Evolutionary conservation across 1,140 invertebrate species (phyloP).

Genomic region (Aplysia californica): DNA sequence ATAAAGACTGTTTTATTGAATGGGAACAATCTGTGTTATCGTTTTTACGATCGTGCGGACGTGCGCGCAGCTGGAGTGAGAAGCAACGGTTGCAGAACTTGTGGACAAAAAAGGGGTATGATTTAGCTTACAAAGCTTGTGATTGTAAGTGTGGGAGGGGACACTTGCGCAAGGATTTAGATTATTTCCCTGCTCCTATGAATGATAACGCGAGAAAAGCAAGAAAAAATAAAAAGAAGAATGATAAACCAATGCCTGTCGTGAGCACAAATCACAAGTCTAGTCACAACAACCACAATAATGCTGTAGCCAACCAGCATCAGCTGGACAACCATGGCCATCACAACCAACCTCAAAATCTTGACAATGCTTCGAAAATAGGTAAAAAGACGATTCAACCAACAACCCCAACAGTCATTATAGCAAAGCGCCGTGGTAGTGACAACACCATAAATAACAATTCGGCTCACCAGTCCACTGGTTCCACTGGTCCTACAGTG

Average conservation of each 20-base stretch:
- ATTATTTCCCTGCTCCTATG: slow-evolving; percentile 79
- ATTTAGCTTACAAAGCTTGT: slow-evolving; percentile 89
- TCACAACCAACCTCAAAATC: slow-evolving; percentile 2
- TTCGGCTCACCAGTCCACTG: neutral
- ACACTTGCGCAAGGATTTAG: slow-evolving; percentile 92
- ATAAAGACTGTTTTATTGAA: slow-evolving; percentile 92
- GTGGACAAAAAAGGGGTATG: slow-evolving; percentile 98
- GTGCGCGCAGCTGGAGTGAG: slow-evolving; percentile 93
- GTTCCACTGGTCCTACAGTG: neutral
- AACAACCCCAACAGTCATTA: neutral
- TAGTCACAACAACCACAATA: slow-evolving; percentile 29
- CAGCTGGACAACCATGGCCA: slow-evolving; percentile 26
- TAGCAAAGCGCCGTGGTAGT: slow-evolving; percentile 27
- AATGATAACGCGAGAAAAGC: slow-evolving; percentile 62
- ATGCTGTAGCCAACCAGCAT: neutral
- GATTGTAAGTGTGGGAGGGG: slow-evolving; percentile 84
- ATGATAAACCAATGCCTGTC: slow-evolving; percentile 72
- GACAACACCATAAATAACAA: slow-evolving; percentile 53
- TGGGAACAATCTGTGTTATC: slow-evolving; percentile 91
- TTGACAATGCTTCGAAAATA: slow-evolving; percentile 11
- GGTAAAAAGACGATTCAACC: neutral
- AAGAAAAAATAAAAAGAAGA: slow-evolving; percentile 70
- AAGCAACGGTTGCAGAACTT: slow-evolving; percentile 92
- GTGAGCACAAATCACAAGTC: slow-evolving; percentile 43
- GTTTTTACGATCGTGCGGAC: slow-evolving; percentile 88